Percentiles rank a stretch among this genome's conserved stretches.
Evolutionary conservation across 1,140 invertebrate species (phyloP).

Genomic region (Tetragnatha versicolor): DNA sequence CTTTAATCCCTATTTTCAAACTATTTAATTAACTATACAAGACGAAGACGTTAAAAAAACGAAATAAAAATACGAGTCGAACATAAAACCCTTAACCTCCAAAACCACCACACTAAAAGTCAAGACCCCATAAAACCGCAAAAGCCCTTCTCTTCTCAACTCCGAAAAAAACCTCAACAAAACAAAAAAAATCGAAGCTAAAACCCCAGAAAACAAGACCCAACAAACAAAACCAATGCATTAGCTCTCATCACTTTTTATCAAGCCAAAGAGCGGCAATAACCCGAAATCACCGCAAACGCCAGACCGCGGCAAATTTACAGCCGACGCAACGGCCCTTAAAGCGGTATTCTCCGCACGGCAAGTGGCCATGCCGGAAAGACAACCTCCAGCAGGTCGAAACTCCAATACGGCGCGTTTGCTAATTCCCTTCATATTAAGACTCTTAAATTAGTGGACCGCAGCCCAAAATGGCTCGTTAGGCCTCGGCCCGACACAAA

Average conservation of each 20-base stretch:
- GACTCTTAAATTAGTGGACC: conserved; percentile 51
- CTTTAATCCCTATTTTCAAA: too few species aligned
- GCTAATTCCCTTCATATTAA: conserved; percentile 50
- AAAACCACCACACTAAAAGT: too few species aligned
- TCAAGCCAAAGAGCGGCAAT: neutral
- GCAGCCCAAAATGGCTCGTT: conserved; percentile 49
- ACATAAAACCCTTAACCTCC: too few species aligned
- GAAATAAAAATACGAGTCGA: too few species aligned
- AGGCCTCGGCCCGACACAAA: conserved; percentile 43
- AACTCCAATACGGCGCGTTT: conserved; percentile 21
- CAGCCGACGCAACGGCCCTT: conserved; percentile 30
- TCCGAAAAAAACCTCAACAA: too few species aligned
- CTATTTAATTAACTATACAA: too few species aligned
- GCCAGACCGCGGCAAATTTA: conserved; percentile 5
- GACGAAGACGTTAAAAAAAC: too few species aligned
- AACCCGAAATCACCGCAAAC: conserved; percentile 31
- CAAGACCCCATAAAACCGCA: too few species aligned
- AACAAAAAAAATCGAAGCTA: too few species aligned
- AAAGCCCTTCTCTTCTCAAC: too few species aligned
- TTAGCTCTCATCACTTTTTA: neutral
- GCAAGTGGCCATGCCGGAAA: conserved; percentile 9
- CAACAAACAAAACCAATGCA: too few species aligned
- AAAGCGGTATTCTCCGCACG: conserved; percentile 12
- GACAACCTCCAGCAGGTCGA: conserved; percentile 19
- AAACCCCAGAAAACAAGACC: too few species aligned